A percentile compares a stretch with the other conserved stretches of the same genome.
These are phyloP conservation scores for Ptilodon capucinus DNA, from an alignment of 2,888 invertebrate genomes.

Conservation along the genomic window DNA sequence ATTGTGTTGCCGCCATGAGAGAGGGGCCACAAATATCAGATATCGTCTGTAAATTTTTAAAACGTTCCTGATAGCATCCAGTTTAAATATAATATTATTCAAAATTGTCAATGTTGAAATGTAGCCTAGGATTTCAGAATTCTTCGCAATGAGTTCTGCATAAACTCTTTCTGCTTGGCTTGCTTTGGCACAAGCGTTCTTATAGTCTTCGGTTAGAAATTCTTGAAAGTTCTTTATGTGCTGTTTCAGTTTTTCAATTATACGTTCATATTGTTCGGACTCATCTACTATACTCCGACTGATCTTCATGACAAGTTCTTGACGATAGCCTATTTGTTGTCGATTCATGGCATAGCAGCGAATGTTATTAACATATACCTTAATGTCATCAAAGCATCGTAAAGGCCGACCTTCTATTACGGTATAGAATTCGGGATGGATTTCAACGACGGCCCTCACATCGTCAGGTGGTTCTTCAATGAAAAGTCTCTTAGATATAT, in stretches of 20 bases:
- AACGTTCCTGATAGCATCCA: constrained; percentile 65
- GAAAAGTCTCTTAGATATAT: constrained; percentile 81
- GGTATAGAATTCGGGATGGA: constrained; percentile 85
- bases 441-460: constrained; percentile 83
- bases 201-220: constrained; percentile 75
- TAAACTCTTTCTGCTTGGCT: constrained; percentile 60
- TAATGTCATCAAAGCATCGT: constrained; percentile 80
- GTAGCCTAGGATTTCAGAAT: constrained; percentile 61
- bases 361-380: constrained; percentile 81
- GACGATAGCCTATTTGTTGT: constrained; percentile 74
- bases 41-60: constrained; percentile 69
- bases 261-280: constrained; percentile 51
- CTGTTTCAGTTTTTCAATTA: constrained; percentile 56
- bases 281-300: constrained; percentile 62
- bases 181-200: constrained; percentile 64
- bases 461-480: constrained; percentile 80
- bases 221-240: constrained; percentile 72
- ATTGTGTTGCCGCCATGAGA: constrained; percentile 66
- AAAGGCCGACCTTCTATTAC: constrained; percentile 84
- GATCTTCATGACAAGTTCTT: constrained; percentile 67
- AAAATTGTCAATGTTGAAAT: constrained; percentile 58
- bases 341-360: constrained; percentile 75
- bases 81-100: constrained; percentile 70
- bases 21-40: constrained; percentile 68
- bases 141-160: constrained; percentile 56